Evolutionary conservation across 2,888 invertebrate genomes (phyloP), one percentile per base, ranked within the genome.

Genomic region (Chorisops tibialis): DNA sequence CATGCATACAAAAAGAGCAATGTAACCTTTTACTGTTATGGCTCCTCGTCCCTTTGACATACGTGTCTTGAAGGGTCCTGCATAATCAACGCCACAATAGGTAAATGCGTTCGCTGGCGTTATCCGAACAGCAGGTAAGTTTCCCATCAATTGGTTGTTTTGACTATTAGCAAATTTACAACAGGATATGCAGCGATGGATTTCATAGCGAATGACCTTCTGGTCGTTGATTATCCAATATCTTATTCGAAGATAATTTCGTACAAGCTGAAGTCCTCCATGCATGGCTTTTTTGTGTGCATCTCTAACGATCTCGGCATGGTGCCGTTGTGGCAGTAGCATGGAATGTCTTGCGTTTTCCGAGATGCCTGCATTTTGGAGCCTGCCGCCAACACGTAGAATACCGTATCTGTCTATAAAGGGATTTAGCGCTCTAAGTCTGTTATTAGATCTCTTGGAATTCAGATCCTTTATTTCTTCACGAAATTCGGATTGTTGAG

Each of bases 131-230:
- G 30, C n/a, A 4, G 71, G 72, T 14, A 71, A 59, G 62, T 70
- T 63, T 16, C 68, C 69, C 71, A 74, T 72, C 5, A 68, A 12
- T 41, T 68, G 69, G 1, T 50, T 16, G 4, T 16, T 18, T 2
- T 16, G n/a, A 4, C 12, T 22, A 21, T 45, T 51, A 9, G 18
- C 30, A 6, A 43, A 50, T 39, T 63, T 35, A 21, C 59, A 59
- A 37, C 67, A 68, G 3, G 37, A 47, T 6, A 65, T 19, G 49
- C 68, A 69, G 6, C 58, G 14, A 43, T 61, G 59, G 11, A 66
- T 48, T 18, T 60, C 35, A n/a, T 41, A 58, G 35, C 43, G 56
- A 9, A 64, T 51, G 7, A 48, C 30, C 21, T 43, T 64, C 41
- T 52, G 30, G n/a, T 52, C 65, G 7, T 62, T 49, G 16, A 67